Base-by-base conservation (phyloP, 2,113 vertebrate genomes). In the Limnothrissa miodon region DNA sequence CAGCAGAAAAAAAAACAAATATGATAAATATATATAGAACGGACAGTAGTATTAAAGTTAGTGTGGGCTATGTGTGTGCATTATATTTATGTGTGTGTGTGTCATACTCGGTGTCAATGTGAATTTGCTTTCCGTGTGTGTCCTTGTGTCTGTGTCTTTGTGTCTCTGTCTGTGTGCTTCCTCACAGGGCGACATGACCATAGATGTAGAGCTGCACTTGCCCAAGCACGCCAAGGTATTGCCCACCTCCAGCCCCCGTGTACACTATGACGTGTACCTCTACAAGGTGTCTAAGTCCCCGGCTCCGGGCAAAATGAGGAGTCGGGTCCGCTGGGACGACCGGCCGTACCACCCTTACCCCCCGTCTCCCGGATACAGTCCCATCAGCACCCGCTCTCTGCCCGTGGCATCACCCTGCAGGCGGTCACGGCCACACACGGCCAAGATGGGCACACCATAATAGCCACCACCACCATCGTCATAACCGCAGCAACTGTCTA, bases 171-270 rank as follows among this genome's bases (percentile, higher is more conserved):
- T 83, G 15, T 66, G 36, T 87, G n/a, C 86, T 0, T 86, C 45
- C 82, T 84, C 80, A 0, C 83, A 70, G 79, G 83, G 33, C 1
- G 78, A 88, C 86, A 91, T 90, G 56, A 90, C 87, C 81, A 91
- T 93, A 36, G 45, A 91, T 45, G 39, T 93, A 87, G 90, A 92
- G 87, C 87, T 94, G 45, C 87, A 89, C 83, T 78, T 92, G n/a
- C 78, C 83, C 85, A 91, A 88, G 83, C 62, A 4, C 36, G 5
- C 78, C 21, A 85, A 83, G 56, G 0, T 74, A 2, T 84, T 79
- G 39, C n/a, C 89, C 9, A 85, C 86, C 39, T 1, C 23, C 51
- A 44, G 62, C 45, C 51, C 85, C 0, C 45, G 80, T 0, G 74
- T 87, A 82, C 85, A 86, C 59, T 92, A 92, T 23, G 89, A 92